These are phyloP conservation scores for Nymphalis io DNA, from an alignment of 1,140 invertebrate species.

Conservation along the genomic window DNA sequence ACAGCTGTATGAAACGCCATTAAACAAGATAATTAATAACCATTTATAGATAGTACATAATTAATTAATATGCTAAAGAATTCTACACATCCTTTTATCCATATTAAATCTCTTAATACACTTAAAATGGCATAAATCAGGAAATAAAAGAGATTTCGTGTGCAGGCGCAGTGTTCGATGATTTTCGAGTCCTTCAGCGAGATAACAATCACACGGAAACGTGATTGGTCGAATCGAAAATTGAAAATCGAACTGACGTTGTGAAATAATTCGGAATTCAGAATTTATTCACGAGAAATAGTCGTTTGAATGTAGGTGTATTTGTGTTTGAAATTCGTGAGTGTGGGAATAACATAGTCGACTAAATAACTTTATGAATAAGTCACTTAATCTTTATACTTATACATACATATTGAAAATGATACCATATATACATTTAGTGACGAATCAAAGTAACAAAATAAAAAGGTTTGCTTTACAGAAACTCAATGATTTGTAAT, in stretches of 20 bases:
- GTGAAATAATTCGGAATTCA: slow-evolving; percentile 17
- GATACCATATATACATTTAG: no score
- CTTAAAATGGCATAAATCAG: slow-evolving; percentile 12
- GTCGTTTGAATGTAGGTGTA: neutral
- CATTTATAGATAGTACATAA: neutral
- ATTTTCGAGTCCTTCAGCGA: slow-evolving; percentile 28
- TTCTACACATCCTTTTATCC: neutral
- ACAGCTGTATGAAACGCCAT: neutral
- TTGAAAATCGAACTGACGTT: slow-evolving; percentile 23
- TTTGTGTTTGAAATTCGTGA: neutral
- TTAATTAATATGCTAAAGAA: neutral
- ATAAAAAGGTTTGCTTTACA: no score
- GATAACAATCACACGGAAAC: slow-evolving; percentile 20
- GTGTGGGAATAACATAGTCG: neutral
- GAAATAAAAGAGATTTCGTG: slow-evolving; percentile 27
- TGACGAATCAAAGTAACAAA: no score
- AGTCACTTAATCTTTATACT: neutral
- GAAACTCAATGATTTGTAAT: no score
- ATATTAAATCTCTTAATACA: slow-evolving; percentile 9
- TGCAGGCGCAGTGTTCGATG: neutral
- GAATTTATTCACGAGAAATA: neutral
- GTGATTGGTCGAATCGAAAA: slow-evolving; percentile 19
- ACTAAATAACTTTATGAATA: neutral
- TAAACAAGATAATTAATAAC: neutral
- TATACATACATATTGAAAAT: no score